Conservation (phyloP, 2,888 invertebrate species). For the Troides aeacus region DNA sequence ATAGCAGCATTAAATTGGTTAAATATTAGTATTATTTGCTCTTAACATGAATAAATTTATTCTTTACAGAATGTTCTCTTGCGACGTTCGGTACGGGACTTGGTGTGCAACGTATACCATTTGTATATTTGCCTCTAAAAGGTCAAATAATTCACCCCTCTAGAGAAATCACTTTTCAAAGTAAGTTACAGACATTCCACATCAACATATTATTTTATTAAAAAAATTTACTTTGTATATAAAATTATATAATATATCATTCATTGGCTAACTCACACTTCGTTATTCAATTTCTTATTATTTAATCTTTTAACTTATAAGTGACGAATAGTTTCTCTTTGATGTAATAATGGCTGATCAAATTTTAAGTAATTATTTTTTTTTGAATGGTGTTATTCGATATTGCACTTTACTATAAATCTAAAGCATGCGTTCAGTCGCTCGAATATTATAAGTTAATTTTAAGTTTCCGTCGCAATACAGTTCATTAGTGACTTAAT, state of each 20-base stretch:
- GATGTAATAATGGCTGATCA: too few relatives aligned
- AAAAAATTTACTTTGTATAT: neutral
- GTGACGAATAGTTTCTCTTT: too few relatives aligned
- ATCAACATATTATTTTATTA: neutral
- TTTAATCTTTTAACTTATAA: too few relatives aligned
- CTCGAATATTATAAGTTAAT: too few relatives aligned
- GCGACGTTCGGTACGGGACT: constrained; percentile 88
- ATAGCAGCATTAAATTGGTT: constrained; percentile 36
- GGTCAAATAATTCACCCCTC: constrained; percentile 94
- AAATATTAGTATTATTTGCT: constrained; percentile 37
- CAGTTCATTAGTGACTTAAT: neutral
- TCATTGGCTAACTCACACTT: too few relatives aligned
- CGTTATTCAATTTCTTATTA: too few relatives aligned
- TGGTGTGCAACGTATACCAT: constrained; percentile 88
- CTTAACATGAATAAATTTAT: constrained; percentile 21
- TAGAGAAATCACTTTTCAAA: constrained; percentile 90
- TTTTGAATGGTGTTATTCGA: too few relatives aligned
- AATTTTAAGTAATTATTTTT: too few relatives aligned
- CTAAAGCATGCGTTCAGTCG: too few relatives aligned
- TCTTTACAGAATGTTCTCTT: constrained; percentile 86
- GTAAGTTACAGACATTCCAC: constrained; percentile 66
- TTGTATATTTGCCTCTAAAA: constrained; percentile 90
- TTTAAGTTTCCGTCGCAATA: too few relatives aligned
- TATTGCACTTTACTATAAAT: too few relatives aligned
- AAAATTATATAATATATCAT: neutral